A percentile compares a stretch with the other conserved stretches of the same genome.
phyloP scores from a whole-genome alignment of 2,888 invertebrate genomes.

The Acanthoscelides obtectus region DNA sequence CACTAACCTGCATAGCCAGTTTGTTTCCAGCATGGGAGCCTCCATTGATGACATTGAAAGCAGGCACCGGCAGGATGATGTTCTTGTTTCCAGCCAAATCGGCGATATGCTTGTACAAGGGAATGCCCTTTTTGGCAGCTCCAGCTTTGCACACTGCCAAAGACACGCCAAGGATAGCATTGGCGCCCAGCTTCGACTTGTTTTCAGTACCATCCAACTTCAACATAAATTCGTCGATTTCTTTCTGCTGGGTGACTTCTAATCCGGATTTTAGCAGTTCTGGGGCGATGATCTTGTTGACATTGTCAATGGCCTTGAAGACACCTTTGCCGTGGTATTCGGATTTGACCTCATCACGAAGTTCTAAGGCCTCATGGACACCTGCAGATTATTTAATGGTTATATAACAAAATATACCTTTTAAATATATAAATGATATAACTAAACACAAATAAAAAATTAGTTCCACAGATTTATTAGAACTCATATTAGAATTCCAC shows the following conservation, averaged over 20 bases:
- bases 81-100: constrained; percentile 88
- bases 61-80: constrained; percentile 93
- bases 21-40: constrained; percentile 99
- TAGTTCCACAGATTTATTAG: too few relatives aligned
- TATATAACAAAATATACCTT: not conserved
- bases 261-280: constrained; percentile 73
- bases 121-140: constrained; percentile 87
- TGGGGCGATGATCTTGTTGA: constrained; percentile 77
- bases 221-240: constrained; percentile 83
- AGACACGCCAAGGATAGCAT: constrained; percentile 96
- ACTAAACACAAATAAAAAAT: too few relatives aligned
- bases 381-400: constrained; percentile 47
- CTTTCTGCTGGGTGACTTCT: constrained; percentile 85
- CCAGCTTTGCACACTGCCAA: constrained; percentile 97
- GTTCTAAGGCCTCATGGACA: constrained; percentile 94
- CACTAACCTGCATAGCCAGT: constrained; percentile 74
- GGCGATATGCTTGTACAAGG: constrained; percentile 89
- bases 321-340: constrained; percentile 97
- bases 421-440: not conserved
- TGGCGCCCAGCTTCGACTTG: constrained; percentile 94
- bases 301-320: constrained; percentile 85
- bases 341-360: constrained; percentile 86
- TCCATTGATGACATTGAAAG: constrained; percentile 99
- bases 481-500: too few relatives aligned
- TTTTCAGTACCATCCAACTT: constrained; percentile 95